phyloP scores from a whole-genome alignment of 2,113 vertebrate species.

The Varanus komodoensis region DNA sequence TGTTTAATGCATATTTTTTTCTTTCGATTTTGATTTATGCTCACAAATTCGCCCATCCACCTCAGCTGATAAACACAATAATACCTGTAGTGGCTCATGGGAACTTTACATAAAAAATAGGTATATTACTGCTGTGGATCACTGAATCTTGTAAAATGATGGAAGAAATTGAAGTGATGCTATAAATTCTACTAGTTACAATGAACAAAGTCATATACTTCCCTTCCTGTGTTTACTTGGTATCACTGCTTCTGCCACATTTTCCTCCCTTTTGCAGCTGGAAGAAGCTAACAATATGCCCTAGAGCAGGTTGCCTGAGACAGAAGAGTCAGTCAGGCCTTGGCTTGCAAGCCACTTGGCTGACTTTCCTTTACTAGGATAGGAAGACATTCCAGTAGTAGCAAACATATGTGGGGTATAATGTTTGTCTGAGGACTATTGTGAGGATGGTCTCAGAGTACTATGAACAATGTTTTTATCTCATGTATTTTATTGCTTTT shows the following conservation, averaged over 20 bases:
- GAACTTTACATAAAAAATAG: neutral
- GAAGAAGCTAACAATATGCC: neutral
- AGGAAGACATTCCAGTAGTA: neutral
- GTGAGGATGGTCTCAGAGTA: neutral
- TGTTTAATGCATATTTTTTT: constrained; percentile 12
- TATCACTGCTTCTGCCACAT: neutral
- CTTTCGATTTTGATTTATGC: neutral
- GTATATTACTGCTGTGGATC: neutral
- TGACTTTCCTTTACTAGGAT: neutral
- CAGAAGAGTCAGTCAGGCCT: neutral
- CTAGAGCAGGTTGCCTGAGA: neutral
- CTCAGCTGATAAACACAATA: constrained; percentile 32
- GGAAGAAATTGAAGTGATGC: too few relatives aligned
- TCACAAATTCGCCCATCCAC: neutral
- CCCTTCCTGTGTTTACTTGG: neutral
- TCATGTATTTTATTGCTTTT: too few relatives aligned
- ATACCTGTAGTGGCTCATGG: constrained; percentile 43
- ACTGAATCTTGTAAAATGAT: neutral
- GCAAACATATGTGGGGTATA: neutral
- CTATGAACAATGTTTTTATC: neutral
- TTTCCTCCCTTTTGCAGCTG: neutral
- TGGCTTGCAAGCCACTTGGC: neutral
- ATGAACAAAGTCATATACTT: neutral
- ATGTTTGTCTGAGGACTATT: neutral
- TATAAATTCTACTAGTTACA: neutral